Evolutionary conservation across 2,888 invertebrate genomes (phyloP), one percentile per base, ranked within the genome.

Genomic region (Graphium colonna): DNA sequence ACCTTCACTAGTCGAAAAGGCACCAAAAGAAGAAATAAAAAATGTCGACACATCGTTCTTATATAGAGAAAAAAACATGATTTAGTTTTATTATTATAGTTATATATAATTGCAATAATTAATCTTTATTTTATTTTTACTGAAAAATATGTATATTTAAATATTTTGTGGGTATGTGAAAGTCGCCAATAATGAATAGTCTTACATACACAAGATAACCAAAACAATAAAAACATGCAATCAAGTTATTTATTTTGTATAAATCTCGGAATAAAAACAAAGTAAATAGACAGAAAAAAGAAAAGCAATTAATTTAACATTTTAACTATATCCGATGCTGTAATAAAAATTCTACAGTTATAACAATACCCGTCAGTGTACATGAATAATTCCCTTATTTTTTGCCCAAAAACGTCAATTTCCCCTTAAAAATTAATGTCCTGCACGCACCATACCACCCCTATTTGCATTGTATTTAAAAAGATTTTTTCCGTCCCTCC

Each of bases 391-490:
- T 36, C 40, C 85, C 78, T 78, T 21, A 75, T 77, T 76, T 78
- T 81, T 82, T 76, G 74, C 65, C 69, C 79, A 81, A 88, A 87
- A 88, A 85, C 77, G 75, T 61, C 71, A 66, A 71, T 77, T 82
- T 82, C 77, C 80, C 86, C 88, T 85, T 81, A 86, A 89, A 89
- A 88, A 82, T 81, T 79, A 76, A 87, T 84, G 82, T 83, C 74
- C 71, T 68, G 68, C 68, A 61, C 68, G 69, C 65, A 54, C 49
- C 45, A 18, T 15, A 13, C 75, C 72, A 71, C 84, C 86, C 86
- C 83, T 85, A 88, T 88, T 88, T 88, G 85, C 85, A 87, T 88
- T 89, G 88, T 85, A 73, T 72, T 78, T 76, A 79, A 82, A 65
- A 60, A 63, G 69, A 67, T 76, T 84, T 86, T 85, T 68, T 64